Evolutionary conservation across 2,797 vertebrate genomes (phyloP), one percentile per base, ranked within the genome.

Genomic region (Philypnodon macrostomus): DNA sequence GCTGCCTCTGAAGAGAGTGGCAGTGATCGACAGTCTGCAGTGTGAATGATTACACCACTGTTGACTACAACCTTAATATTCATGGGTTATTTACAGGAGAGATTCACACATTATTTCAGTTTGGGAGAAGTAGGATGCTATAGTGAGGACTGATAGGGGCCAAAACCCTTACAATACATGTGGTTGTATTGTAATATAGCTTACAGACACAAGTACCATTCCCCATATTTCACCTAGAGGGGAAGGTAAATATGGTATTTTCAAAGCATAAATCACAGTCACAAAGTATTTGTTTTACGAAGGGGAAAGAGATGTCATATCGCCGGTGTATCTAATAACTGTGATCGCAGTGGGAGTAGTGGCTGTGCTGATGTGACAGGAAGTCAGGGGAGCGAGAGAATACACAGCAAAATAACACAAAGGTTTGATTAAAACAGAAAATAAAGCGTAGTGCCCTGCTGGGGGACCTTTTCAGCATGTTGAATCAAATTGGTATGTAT

Each of bases 61-160:
- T 83, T 80, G 77, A 82, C 70, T 64, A 63, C 58, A 75, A 83
- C 75, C 79, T 77, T 62, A 76, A 73, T 71, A 72, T 63, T 75
- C 70, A 74, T 69, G 59, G 75, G 58, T 66, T 58, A 77, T 67
- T 73, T 69, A 42, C 52, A 44, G 17, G 46, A 52, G 41, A 67
- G 16, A 77, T 73, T 56, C 61, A 47, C 58, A 30, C 48, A 38
- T 14, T 5, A 14, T 51, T 67, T 65, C 63, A 41, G 17, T 12
- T 38, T 4, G 1, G 17, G 0, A 38, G n/a, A n/a, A n/a, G n/a
- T n/a, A 56, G 44, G 29, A 38, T n/a, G n/a, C n/a, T n/a, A n/a
- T 15, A 32, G 44, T 36, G 53, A 73, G 47, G 53, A 55, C 53
- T 48, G 47, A 19, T 10, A 53, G 0, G 1, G 10, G 31, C 21